These are phyloP conservation scores for Oegoconia quadripuncta DNA, from an alignment of 2,888 invertebrate genomes.

Conservation along the genomic window DNA sequence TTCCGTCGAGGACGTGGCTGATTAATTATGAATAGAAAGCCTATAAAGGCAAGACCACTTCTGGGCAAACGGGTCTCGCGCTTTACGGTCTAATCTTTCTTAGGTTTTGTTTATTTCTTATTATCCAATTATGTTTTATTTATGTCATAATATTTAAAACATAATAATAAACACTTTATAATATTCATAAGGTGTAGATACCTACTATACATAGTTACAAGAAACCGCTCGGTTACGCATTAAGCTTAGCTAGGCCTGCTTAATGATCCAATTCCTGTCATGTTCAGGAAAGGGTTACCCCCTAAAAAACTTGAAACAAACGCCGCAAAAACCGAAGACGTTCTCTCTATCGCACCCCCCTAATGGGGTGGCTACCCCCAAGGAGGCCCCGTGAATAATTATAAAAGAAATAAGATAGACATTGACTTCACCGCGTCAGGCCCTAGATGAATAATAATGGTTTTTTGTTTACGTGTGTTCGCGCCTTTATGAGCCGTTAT, in stretches of 20 bases:
- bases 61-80: too few relatives aligned
- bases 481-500: slow-evolving; percentile 52
- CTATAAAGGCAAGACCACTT: too few relatives aligned
- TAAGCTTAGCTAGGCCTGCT: slow-evolving; percentile 73
- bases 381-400: slow-evolving; percentile 73
- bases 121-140: too few relatives aligned
- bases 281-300: slow-evolving; percentile 78
- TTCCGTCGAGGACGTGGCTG: too few relatives aligned
- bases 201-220: slow-evolving; percentile 24
- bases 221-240: slow-evolving; percentile 46
- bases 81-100: too few relatives aligned
- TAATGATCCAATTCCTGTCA: slow-evolving; percentile 80
- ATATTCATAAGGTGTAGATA: slow-evolving; percentile 33
- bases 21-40: too few relatives aligned
- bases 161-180: too few relatives aligned
- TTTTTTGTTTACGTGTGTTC: slow-evolving; percentile 70
- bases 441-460: slow-evolving; percentile 76
- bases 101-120: too few relatives aligned
- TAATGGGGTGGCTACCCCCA: slow-evolving; percentile 35
- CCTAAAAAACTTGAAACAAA: slow-evolving; percentile 79
- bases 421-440: slow-evolving; percentile 74
- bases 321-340: slow-evolving; percentile 79
- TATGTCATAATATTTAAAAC: slow-evolving; percentile 8
- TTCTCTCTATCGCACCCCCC: slow-evolving; percentile 57
- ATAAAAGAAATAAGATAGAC: slow-evolving; percentile 80